Base-by-base conservation (phyloP, 2,113 vertebrate genomes). In the Lepidothrix coronata region DNA sequence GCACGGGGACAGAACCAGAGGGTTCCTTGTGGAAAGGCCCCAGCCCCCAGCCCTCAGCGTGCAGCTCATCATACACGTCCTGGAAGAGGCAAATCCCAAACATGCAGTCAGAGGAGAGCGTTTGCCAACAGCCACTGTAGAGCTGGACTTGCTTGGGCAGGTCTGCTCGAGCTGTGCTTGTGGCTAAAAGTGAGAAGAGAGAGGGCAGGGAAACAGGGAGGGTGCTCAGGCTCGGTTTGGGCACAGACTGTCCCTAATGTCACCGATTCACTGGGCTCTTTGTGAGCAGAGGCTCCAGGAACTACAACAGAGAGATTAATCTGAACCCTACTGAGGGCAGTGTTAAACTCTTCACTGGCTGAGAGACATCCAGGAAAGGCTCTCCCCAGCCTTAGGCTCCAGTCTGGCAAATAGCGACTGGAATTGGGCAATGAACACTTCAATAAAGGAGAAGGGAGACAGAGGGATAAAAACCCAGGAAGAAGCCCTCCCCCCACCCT, bases 181-280 rank as follows among this genome's bases (percentile, higher is more conserved):
- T 20, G 8, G 51, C 19, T 73, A 12, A 4, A 35, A 28, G 76
- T 13, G 14, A 23, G 52, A 52, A 23, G 52, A 52, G 35, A 66
- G 65, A 39, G 49, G 82, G 61, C 17, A 18, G 57, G 54, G 55
- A 35, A 61, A 6, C 9, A 35, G 63, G 51, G 48, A 59, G 33
- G 21, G 18, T 3, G 76, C 28, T 87, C 0, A 0, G 71, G 62
- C 49, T 48, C 4, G 0, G 11, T 18, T 39, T 31, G 58, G 48
- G 15, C 66, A 55, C 1, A 1, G 41, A 13, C 35, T 55, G 46
- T 35, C 41, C 48, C 52, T 8, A n/a, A 7, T 1, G 6, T 27
- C 46, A 25, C n/a, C 5, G 1, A 1, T 54, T 33, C 46, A 4
- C 49, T 2, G 43, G 27, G 55, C 8, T 58, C 28, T 76, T 57